A percentile compares a stretch with the other conserved stretches of the same genome.
These are phyloP conservation scores for Microcebus griseorufus DNA, from an alignment of 2,113 vertebrate genomes.

Conservation along the genomic window DNA sequence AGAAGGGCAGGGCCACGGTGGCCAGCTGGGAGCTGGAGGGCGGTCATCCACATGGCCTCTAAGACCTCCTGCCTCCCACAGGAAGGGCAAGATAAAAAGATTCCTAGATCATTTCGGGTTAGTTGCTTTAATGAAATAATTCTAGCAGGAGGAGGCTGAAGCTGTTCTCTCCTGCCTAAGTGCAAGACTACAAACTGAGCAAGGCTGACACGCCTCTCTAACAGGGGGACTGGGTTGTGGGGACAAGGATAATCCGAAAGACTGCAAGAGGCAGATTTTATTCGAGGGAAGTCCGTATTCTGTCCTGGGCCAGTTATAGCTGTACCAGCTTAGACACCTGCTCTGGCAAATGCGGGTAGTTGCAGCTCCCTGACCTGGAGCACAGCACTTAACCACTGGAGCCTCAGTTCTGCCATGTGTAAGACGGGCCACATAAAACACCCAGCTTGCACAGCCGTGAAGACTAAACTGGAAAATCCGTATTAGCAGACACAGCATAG, in stretches of 20 bases:
- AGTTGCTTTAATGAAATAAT: neutral
- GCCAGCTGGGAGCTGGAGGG: neutral
- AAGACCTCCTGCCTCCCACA: neutral
- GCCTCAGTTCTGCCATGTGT: neutral
- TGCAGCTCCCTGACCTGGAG: neutral
- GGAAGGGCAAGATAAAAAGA: neutral
- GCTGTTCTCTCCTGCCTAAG: neutral
- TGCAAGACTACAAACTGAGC: neutral
- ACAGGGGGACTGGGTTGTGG: rapidly evolving
- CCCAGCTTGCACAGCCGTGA: neutral
- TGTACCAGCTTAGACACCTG: neutral
- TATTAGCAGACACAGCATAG: neutral
- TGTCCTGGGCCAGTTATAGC: neutral
- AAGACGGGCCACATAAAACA: neutral
- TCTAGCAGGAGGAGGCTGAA: neutral
- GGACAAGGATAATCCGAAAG: neutral
- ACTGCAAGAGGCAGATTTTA: neutral
- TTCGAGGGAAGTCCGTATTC: neutral
- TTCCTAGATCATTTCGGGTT: neutral
- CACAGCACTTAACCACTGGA: neutral
- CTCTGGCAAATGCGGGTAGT: neutral
- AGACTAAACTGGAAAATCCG: neutral
- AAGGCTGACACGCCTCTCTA: rapidly evolving
- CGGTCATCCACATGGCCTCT: neutral
- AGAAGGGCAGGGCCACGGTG: neutral